Base-by-base conservation (phyloP, 2,888 invertebrate genomes). In the Stegophylla sp. region DNA sequence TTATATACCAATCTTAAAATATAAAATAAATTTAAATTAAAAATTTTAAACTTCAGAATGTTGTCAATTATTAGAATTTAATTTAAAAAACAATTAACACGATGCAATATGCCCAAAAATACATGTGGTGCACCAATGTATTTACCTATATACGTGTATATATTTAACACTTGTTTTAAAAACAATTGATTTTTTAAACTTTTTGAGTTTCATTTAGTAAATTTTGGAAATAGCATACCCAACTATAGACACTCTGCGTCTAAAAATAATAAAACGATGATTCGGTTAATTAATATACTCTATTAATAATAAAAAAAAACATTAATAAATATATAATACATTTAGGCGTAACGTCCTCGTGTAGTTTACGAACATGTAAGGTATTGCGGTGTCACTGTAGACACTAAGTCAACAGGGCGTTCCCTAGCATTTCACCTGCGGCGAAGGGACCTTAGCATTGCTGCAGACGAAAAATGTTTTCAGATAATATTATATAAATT, bases 391-490 rank as follows among this genome's bases (percentile, higher is more conserved):
- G 43, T 66, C 66, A 45, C 43, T 23, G 15, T 43, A 9, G 7
- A 26, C 67, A 45, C 67, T 48, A 28, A 67, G 17, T 67, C 48
- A 67, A 48, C 48, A 67, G 48, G 67, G 48, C 67, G 56, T 56
- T 56, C 23, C 23, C 13, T n/a, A 15, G 13, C 51, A 15, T 20
- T 34, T 71, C 71, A 20, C 53, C 20, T 5, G 71, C 71, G 71
- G 41, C 53, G n/a, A n/a, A n/a, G n/a, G 51, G 13, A 28, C 48
- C 67, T 67, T 67, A 64, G 41, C 56, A 1, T 10, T 20, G 20
- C 43, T 15, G 43, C 43, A 15, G 23, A 66, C 15, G 17, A 43
- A 66, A 43, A 43, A 45, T 23, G 43, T 20, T 66, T 67, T 67
- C 34, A 67, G 48, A 67, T 48, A 48, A 48, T 67, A 43, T 23